A percentile compares a stretch with the other conserved stretches of the same genome.
Conservation (phyloP, 2,888 invertebrate genomes). For the Dryadula phaetusa region DNA sequence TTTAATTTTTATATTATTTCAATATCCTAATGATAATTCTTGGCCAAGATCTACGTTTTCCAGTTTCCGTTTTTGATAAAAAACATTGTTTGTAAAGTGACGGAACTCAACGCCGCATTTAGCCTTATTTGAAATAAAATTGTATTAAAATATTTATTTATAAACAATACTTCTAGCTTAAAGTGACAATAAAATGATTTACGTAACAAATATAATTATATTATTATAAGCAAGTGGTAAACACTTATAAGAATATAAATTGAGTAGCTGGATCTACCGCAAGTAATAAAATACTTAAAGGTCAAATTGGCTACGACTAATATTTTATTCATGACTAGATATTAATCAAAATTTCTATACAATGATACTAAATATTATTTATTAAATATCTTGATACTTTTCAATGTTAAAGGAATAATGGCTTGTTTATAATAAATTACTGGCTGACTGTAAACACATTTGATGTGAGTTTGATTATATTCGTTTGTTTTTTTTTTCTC, state of each 20-base stretch:
- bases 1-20: too few relatives aligned
- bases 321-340: constrained; percentile 12
- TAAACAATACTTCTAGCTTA: too few relatives aligned
- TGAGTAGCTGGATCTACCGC: not conserved
- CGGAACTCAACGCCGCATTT: too few relatives aligned
- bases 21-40: too few relatives aligned
- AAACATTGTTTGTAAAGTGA: too few relatives aligned
- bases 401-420: not conserved
- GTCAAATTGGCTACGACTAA: constrained; percentile 9
- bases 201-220: too few relatives aligned
- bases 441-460: not conserved
- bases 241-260: constrained; percentile 10
- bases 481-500: too few relatives aligned
- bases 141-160: too few relatives aligned
- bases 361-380: constrained; percentile 11
- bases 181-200: too few relatives aligned
- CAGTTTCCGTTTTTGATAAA: too few relatives aligned
- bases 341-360: constrained; percentile 3
- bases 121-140: too few relatives aligned
- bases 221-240: not conserved
- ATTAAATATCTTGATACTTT: not conserved
- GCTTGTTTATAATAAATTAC: not conserved
- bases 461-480: not conserved
- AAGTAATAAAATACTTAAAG: constrained; percentile 8
- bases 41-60: too few relatives aligned